Conservation (phyloP, 1,140 invertebrate genomes). For the Hylaeus volcanicus region DNA sequence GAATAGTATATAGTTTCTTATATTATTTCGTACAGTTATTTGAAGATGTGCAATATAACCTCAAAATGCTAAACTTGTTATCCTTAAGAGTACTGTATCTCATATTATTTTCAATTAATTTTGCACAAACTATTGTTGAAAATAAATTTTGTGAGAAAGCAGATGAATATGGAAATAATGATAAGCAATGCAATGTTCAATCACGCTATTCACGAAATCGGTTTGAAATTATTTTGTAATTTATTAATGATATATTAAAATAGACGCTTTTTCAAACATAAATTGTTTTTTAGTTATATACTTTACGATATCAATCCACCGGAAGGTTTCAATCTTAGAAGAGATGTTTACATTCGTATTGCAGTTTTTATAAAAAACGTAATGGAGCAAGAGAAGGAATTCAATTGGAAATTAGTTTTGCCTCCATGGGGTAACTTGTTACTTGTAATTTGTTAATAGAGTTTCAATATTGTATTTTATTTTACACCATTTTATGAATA, state of each 20-base stretch:
- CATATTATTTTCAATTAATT: constrained; percentile 29
- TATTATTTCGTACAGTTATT: background rate
- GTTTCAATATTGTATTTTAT: constrained; percentile 8
- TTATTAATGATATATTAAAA: background rate
- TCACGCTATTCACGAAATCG: constrained; percentile 50
- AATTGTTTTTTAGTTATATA: constrained; percentile 83
- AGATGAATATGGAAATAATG: constrained; percentile 21
- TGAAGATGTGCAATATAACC: constrained; percentile 14
- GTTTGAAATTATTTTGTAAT: constrained; percentile 36
- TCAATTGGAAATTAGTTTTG: constrained; percentile 85
- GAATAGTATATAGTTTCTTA: background rate
- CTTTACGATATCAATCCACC: constrained; percentile 96
- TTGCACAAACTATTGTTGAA: background rate
- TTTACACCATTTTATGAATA: constrained; percentile 11
- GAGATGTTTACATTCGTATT: constrained; percentile 97
- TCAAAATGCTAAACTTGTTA: constrained; percentile 32
- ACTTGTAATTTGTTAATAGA: background rate
- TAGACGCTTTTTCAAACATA: constrained; percentile 13
- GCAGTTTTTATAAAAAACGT: constrained; percentile 89
- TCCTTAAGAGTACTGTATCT: constrained; percentile 15
- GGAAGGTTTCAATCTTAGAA: constrained; percentile 97
- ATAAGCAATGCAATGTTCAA: constrained; percentile 34
- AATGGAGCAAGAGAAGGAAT: constrained; percentile 79
- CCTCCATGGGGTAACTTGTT: constrained; percentile 90
- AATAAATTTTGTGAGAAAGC: constrained; percentile 50